Conservation (phyloP, 2,113 vertebrate genomes). For the Clarias macrocephalus region DNA sequence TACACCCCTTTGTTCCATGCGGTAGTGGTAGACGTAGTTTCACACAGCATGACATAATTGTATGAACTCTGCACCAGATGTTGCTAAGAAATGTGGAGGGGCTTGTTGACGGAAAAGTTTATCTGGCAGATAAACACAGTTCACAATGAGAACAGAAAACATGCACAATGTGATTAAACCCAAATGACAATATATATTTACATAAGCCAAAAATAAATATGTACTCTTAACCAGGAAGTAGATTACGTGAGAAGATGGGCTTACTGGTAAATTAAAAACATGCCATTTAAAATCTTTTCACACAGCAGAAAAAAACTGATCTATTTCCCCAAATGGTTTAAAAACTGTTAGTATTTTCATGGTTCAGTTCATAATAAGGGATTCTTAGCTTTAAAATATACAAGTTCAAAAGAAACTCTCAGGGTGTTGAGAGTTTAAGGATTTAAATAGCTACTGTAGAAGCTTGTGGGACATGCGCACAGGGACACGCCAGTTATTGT, state of each 20-base stretch:
- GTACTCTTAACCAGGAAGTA: not conserved
- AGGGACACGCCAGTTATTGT: not conserved
- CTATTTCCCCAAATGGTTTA: not conserved
- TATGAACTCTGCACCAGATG: conserved; percentile 24
- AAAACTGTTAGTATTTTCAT: not conserved
- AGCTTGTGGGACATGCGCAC: not conserved
- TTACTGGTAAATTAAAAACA: not conserved
- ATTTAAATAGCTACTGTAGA: not conserved
- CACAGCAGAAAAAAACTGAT: not conserved
- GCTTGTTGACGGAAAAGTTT: conserved; percentile 19
- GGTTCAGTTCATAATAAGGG: not conserved
- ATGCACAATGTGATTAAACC: not conserved
- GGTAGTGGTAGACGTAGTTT: not conserved
- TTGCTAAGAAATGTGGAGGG: conserved; percentile 24
- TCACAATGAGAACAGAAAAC: not conserved
- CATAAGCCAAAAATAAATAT: not conserved
- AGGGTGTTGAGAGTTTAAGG: not conserved
- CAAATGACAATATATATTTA: not conserved
- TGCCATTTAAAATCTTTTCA: not conserved
- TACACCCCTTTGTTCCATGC: not conserved
- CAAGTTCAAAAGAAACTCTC: not conserved
- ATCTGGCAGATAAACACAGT: conserved; percentile 17
- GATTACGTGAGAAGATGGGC: not conserved
- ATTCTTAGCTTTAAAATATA: not conserved
- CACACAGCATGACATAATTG: not conserved